Evolutionary conservation across 2,888 invertebrate species (phyloP), one percentile per base, ranked within the genome.

Genomic region (Gnatocerus cornutus): DNA sequence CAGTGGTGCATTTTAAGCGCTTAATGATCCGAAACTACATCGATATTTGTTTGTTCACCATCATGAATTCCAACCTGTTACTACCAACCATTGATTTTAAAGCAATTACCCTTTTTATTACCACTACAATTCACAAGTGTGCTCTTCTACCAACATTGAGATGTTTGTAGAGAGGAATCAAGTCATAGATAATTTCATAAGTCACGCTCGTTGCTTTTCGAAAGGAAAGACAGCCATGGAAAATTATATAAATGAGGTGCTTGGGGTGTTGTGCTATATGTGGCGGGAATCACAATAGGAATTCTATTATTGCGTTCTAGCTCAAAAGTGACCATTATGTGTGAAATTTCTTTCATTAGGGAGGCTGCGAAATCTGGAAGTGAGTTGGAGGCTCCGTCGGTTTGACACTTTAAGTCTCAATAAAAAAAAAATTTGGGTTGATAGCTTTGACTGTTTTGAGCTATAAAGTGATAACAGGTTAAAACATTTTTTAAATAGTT

Each of bases 1-100:
- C 80, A 78, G 76, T 77, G 75, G 74, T 78, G 80, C 81, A 82
- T 83, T 82, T 82, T 80, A 77, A 81, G 81, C 78, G 82, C 77
- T 80, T 82, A 83, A 83, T 83, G 83, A 82, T 79, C 81, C 77
- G 78, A 68, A 72, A 69, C 69, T 59, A 64, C 53, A 69, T 69
- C 58, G 68, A 56, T 69, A 52, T 63, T 63, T 64, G 68, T 64
- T 69, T 67, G 67, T 61, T 59, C 66, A 13, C 52, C 39, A 56
- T 63, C 63, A 56, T 41, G 62, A 68, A 56, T 58, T 58, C 27
- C 65, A 69, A 65, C 65, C 65, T 69, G 69, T 69, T 69, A 64
- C 64, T 30, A 46, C 12, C 55, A 37, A 10, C 62, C 62, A 50
- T 62, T 27, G 56, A 37, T 65, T 65, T 46, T 37, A 46, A 45